Evolutionary conservation across 2,113 vertebrate species (phyloP).

Genomic region (Tauraco erythrolophus): DNA sequence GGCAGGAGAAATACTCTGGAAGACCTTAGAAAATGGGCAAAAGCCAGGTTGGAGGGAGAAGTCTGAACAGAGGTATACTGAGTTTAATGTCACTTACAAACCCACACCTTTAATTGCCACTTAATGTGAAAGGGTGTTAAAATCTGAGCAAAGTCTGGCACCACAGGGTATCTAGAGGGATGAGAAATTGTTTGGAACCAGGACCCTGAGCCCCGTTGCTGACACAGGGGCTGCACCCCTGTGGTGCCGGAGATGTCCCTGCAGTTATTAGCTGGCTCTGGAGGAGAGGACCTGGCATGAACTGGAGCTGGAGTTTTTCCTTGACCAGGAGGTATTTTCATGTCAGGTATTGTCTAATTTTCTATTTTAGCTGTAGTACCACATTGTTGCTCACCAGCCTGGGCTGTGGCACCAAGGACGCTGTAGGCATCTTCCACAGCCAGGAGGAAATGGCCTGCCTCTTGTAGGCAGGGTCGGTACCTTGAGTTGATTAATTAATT

Average conservation of each 20-base stretch:
- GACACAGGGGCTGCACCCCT: background rate
- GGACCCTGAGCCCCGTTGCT: background rate
- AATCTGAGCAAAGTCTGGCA: background rate
- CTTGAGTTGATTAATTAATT: no score
- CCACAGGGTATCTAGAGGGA: background rate
- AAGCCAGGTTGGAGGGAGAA: background rate
- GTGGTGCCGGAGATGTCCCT: background rate
- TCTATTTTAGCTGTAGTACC: background rate
- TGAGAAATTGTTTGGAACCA: background rate
- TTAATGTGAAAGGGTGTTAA: background rate
- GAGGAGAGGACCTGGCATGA: background rate
- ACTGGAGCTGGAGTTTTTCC: background rate
- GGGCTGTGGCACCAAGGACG: no score
- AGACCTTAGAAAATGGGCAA: background rate
- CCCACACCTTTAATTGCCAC: background rate
- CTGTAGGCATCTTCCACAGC: no score
- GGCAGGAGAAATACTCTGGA: background rate
- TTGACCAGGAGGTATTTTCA: background rate
- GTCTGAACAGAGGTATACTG: background rate
- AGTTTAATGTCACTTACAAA: background rate
- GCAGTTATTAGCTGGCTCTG: background rate
- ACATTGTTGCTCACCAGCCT: no score
- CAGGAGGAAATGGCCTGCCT: no score
- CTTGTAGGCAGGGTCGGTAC: no score
- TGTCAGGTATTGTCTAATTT: background rate